Base-by-base conservation (phyloP, 2,888 invertebrate genomes). In the Spilarctia lutea region DNA sequence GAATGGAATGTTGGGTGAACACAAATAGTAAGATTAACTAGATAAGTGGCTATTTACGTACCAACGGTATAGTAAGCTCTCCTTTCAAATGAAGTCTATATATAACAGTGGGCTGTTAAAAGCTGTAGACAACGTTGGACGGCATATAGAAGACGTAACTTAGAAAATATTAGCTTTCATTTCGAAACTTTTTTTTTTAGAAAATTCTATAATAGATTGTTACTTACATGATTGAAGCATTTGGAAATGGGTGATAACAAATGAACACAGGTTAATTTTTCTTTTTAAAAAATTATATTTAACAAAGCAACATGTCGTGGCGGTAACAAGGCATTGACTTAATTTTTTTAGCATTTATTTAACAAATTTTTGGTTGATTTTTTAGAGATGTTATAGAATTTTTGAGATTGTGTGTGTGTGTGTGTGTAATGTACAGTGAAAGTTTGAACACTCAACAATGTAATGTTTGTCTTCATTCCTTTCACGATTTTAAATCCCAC, bases 401-500 rank as follows among this genome's bases (percentile, higher is more conserved):
- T 48, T 48, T 20, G 20, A 24, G 24, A 39, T 45, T 16, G 45
- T 16, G 16, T 45, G 45, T 16, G 45, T 16, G 16, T 45, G 45
- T 16, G 45, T 16, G 16, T 45, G 45, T 45, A 45, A 16, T 45
- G 45, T 45, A 16, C 2, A 45, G 45, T 45, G 45, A 48, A 20
- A 20, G 20, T 48, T 6, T 48, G 48, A 48, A 7, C 16, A 48
- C 48, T 7, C 20, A 48, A 20, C 20, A 20, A 48, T 68, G 45
- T 68, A 48, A 33, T 24, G 33, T 48, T 11, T 48, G 11, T 45
- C 20, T 68, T 48, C 30, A 30, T 30, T 4, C 1, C 11, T 68
- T 27, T 18, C 20, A 45, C 16, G n/a, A 76, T 71, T 39, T 39
- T 10, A 11, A 11, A 11, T 71, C 66, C 76, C 65, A 80, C 79